A percentile compares a stretch with the other conserved stretches of the same genome.
Conservation (phyloP, 2,888 invertebrate genomes). For the Monoplex corrugatus region DNA sequence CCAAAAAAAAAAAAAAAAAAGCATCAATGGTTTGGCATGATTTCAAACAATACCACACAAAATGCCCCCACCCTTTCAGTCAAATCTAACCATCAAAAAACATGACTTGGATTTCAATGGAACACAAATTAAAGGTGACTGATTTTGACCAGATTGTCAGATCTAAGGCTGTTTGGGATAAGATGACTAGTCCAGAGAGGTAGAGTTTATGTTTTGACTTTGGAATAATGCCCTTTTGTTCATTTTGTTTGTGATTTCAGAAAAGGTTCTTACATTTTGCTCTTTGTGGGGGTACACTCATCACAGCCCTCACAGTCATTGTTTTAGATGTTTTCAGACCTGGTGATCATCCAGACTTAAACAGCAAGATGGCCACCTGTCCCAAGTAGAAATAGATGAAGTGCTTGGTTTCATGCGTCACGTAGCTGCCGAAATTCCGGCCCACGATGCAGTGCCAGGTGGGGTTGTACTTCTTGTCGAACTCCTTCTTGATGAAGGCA, state of each 20-base stretch:
- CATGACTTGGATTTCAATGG: no score
- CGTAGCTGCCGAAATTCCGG: conserved; percentile 94
- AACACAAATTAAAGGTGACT: no score
- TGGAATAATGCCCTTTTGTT: background rate
- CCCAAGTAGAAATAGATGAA: conserved; percentile 99
- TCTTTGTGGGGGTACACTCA: background rate
- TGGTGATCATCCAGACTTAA: conserved; percentile 93
- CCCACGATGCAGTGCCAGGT: conserved; percentile 99
- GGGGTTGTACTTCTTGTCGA: conserved; percentile 99
- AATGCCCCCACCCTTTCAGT: no score
- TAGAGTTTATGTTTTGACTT: background rate
- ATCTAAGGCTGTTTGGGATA: background rate
- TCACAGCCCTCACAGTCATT: background rate
- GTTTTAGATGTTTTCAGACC: background rate
- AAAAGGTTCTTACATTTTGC: background rate
- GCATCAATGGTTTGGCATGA: no score
- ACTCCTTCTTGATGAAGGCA: conserved; percentile 99
- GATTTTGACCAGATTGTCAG: no score
- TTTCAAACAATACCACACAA: no score
- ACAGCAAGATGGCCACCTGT: conserved; percentile 98
- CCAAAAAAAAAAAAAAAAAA: no score
- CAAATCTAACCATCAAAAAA: no score
- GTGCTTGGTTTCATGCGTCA: conserved; percentile 94
- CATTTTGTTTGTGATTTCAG: background rate
- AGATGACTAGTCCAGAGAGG: background rate